These are phyloP conservation scores for Neoarius graeffei DNA, from an alignment of 2,113 vertebrate species.

Conservation along the genomic window DNA sequence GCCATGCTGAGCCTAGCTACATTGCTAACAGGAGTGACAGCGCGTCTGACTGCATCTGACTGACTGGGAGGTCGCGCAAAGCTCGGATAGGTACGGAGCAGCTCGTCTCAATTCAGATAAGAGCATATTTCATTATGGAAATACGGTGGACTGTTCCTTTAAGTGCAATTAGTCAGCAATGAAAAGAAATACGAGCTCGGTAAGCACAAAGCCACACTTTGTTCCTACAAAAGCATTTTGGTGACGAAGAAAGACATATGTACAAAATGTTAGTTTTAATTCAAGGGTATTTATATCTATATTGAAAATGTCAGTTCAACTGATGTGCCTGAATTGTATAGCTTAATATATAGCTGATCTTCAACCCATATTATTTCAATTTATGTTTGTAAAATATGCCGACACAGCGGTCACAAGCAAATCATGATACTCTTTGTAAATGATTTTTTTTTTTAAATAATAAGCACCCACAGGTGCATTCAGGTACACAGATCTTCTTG, in stretches of 20 bases:
- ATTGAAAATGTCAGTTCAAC: not conserved
- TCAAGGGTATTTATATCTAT: not conserved
- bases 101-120: too few species aligned
- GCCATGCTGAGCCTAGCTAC: too few species aligned
- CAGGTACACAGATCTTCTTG: conserved; percentile 59
- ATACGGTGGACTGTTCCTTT: too few species aligned
- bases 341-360: not conserved
- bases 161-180: not conserved
- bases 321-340: not conserved
- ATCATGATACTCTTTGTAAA: not conserved
- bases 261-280: not conserved
- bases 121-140: too few species aligned
- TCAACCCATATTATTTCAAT: not conserved
- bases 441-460: not conserved
- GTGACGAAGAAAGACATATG: not conserved
- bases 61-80: too few species aligned
- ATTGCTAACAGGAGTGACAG: too few species aligned
- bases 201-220: not conserved
- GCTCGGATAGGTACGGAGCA: too few species aligned
- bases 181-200: not conserved
- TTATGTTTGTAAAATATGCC: not conserved
- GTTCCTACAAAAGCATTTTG: not conserved
- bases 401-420: not conserved
- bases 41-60: too few species aligned
- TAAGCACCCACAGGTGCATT: conserved; percentile 65